Conservation (phyloP, 2,888 invertebrate genomes). For the Xanthorhoe designata region DNA sequence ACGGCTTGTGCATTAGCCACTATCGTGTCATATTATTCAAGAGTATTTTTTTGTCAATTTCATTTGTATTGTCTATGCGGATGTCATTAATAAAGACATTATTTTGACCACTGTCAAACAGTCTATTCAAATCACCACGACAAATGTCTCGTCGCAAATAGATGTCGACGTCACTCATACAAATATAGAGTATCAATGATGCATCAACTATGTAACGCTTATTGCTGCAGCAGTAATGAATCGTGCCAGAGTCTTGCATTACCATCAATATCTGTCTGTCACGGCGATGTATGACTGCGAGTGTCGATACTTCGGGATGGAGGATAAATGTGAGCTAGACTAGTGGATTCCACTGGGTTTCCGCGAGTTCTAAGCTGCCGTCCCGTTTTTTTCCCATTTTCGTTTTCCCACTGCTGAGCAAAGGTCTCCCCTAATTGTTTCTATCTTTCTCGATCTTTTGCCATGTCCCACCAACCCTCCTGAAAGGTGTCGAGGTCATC, state of each 20-base stretch:
- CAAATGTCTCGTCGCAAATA: constrained; percentile 20
- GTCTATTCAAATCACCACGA: background rate
- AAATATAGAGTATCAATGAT: constrained; percentile 70
- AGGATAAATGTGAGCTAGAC: background rate
- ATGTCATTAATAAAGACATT: too few relatives aligned
- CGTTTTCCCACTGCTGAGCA: too few relatives aligned
- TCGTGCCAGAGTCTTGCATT: constrained; percentile 40
- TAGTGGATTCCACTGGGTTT: background rate
- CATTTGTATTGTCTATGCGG: too few relatives aligned
- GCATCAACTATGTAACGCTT: constrained; percentile 68
- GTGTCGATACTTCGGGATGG: constrained; percentile 32
- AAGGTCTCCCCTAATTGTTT: too few relatives aligned
- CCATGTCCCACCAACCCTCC: too few relatives aligned
- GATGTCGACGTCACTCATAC: constrained; percentile 36
- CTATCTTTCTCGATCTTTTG: too few relatives aligned
- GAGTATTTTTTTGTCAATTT: too few relatives aligned
- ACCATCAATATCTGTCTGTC: constrained; percentile 43
- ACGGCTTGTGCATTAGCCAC: too few relatives aligned
- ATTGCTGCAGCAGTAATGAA: constrained; percentile 56
- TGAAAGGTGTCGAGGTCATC: too few relatives aligned
- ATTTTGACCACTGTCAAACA: background rate
- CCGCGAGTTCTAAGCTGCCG: too few relatives aligned
- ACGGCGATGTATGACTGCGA: constrained; percentile 5
- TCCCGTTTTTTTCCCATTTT: too few relatives aligned
- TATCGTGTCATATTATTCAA: too few relatives aligned